Percentiles rank a stretch among this genome's conserved stretches.
phyloP scores from a whole-genome alignment of 2,113 vertebrate genomes.

The Pituophis catenifer region DNA sequence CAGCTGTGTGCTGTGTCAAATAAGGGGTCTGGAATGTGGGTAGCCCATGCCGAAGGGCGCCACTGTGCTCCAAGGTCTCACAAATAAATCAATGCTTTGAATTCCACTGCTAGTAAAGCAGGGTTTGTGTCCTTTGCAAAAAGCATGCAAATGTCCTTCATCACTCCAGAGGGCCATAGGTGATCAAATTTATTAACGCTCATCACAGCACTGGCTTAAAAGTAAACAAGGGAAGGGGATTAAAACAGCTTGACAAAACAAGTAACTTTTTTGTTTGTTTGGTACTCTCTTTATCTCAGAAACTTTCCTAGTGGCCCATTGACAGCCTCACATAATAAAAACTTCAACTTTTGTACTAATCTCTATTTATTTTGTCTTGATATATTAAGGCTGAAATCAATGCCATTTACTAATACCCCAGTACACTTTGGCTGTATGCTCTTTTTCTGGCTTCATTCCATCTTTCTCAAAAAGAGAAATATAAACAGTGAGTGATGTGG shows the following conservation, averaged over 20 bases:
- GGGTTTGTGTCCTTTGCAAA: slow-evolving; percentile 32
- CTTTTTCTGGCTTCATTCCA: slow-evolving; percentile 49
- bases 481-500: slow-evolving; percentile 51
- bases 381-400: slow-evolving; percentile 56
- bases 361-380: slow-evolving; percentile 63
- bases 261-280: slow-evolving; percentile 33
- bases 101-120: slow-evolving; percentile 37
- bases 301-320: slow-evolving; percentile 37
- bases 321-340: slow-evolving; percentile 48
- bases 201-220: slow-evolving; percentile 29
- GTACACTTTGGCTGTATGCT: slow-evolving; percentile 44
- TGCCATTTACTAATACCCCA: slow-evolving; percentile 57
- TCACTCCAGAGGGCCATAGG: slow-evolving; percentile 54
- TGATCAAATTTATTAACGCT: slow-evolving; percentile 52
- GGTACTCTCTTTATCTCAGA: slow-evolving; percentile 14
- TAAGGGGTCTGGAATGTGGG: slow-evolving; percentile 46
- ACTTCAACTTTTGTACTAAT: slow-evolving; percentile 51
- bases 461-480: slow-evolving; percentile 47
- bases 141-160: slow-evolving; percentile 29
- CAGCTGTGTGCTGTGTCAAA: background rate
- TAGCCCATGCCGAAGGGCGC: slow-evolving; percentile 54
- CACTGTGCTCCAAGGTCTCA: slow-evolving; percentile 44
- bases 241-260: slow-evolving; percentile 39
- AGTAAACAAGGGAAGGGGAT: slow-evolving; percentile 30
- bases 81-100: slow-evolving; percentile 43